Percentiles rank a stretch among this genome's conserved stretches.
These are phyloP conservation scores for Notoglanidium macrostoma DNA, from an alignment of 2,797 vertebrate genomes.

Conservation along the genomic window DNA sequence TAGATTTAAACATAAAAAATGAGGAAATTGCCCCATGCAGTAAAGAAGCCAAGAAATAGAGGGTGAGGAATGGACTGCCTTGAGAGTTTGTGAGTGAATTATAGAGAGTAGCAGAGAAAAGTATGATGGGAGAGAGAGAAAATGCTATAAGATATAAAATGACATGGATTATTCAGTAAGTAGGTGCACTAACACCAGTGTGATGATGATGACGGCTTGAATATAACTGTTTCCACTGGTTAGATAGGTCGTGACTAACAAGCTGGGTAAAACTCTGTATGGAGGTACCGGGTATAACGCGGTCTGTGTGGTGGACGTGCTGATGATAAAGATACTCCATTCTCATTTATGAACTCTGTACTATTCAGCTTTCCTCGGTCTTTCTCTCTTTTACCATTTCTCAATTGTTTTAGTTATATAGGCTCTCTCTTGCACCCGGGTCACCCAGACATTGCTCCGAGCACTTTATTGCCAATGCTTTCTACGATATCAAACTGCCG, in stretches of 20 bases:
- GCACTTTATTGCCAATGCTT: slow-evolving; percentile 52
- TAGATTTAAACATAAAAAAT: neutral
- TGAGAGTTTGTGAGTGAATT: slow-evolving; percentile 29
- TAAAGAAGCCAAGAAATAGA: slow-evolving; percentile 66
- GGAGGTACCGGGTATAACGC: slow-evolving; percentile 68
- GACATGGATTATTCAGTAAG: slow-evolving; percentile 17
- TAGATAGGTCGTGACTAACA: slow-evolving; percentile 61
- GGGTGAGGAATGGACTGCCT: slow-evolving; percentile 61
- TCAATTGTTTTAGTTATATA: slow-evolving; percentile 56
- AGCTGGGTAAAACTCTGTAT: slow-evolving; percentile 59
- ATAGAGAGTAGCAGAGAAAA: neutral
- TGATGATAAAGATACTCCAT: slow-evolving; percentile 10
- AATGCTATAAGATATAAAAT: neutral
- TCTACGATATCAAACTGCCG: slow-evolving; percentile 56
- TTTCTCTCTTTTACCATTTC: slow-evolving; percentile 52
- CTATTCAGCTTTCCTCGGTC: slow-evolving; percentile 1
- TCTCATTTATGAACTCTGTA: slow-evolving; percentile 14
- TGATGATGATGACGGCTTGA: slow-evolving; percentile 39
- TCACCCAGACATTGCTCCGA: slow-evolving; percentile 36
- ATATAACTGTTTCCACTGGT: slow-evolving; percentile 69
- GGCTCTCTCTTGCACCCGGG: slow-evolving; percentile 22
- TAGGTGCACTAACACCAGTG: slow-evolving; percentile 27
- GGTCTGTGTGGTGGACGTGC: neutral
- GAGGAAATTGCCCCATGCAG: neutral
- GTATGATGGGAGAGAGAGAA: neutral